Evolutionary conservation across 2,797 vertebrate species (phyloP).

Genomic region (Takifugu ocellatus): DNA sequence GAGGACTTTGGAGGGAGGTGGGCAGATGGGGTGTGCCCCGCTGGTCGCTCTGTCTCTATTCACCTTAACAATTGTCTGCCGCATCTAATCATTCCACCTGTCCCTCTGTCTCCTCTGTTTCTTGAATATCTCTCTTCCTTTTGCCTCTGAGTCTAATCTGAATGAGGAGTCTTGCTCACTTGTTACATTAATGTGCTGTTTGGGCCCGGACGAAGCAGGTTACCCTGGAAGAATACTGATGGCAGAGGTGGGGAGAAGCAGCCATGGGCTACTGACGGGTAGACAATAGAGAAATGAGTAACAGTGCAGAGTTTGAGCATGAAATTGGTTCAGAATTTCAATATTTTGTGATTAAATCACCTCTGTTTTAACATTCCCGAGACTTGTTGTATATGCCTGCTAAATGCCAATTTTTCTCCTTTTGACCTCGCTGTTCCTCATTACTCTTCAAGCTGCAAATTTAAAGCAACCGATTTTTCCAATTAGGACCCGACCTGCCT

Average conservation of each 20-base stretch:
- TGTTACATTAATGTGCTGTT: constrained; percentile 48
- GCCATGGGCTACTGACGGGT: constrained; percentile 35
- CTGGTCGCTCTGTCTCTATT: constrained; percentile 42
- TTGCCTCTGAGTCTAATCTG: constrained; percentile 19
- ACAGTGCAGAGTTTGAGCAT: constrained; percentile 43
- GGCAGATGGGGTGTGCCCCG: constrained; percentile 25
- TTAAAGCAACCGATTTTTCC: constrained; percentile 15
- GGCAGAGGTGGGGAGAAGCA: constrained; percentile 19
- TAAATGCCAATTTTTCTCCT: constrained; percentile 11
- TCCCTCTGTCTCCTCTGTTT: constrained; percentile 13
- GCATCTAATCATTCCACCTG: not conserved
- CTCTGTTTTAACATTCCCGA: constrained; percentile 22
- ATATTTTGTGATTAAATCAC: constrained; percentile 37
- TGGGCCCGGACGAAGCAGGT: constrained; percentile 27
- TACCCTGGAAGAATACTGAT: constrained; percentile 59
- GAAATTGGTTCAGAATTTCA: constrained; percentile 60
- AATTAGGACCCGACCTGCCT: constrained; percentile 14
- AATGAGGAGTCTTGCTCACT: constrained; percentile 41
- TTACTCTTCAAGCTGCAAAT: constrained; percentile 5
- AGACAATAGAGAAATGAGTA: constrained; percentile 41
- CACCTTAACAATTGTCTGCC: constrained; percentile 55
- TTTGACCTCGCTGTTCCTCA: not conserved
- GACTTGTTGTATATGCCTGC: constrained; percentile 1
- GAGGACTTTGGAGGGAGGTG: constrained; percentile 35
- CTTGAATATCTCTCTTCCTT: constrained; percentile 9